Evolutionary conservation across 23 tunicate genomes (phyloP), one percentile per base, ranked within the genome.

Genomic region (Ascidia mentula): DNA sequence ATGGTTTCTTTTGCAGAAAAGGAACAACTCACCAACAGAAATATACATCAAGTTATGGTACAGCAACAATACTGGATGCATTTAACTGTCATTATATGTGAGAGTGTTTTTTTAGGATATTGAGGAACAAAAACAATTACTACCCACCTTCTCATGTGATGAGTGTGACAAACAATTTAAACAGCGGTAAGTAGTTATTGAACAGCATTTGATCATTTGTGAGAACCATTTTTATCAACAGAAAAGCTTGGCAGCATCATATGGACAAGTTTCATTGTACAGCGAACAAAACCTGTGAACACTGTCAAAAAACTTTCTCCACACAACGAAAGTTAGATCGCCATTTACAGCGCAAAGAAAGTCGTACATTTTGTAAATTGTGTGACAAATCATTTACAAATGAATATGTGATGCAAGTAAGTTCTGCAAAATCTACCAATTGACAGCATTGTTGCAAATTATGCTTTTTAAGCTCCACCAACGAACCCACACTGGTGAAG

Each of bases 401-500:
- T 18, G 39, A 71, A 17, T 71, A 36, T 71, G 75, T 71, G 30
- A 33, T 71, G 75, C 37, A 70, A 70, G 74, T 70, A 70, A 70
- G 37, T 70, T 4, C 1, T n/a, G n/a, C n/a, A n/a, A n/a, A n/a
- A n/a, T n/a, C n/a, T n/a, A n/a, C n/a, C n/a, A 32, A 9, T 1
- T 9, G 65, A 26, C 7, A 20, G 65, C 4, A 53, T 53, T 53
- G 65, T 53, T n/a, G n/a, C n/a, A n/a, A n/a, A n/a, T n/a, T 53
- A 20, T 15, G 15, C 33, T 70, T 70, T 70, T 70, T 7, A 40
- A 82, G 87, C 46, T 82, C 0, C 87, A 82, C 71, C 3, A 46
- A 34, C 73, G 89, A 39, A 85, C 89, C 0, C 89, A 85, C 69
- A 85, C 84, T 8, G 89, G 89, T 13, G 71, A 85, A 18, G 89